Evolutionary conservation across 2,113 vertebrate genomes (phyloP), one percentile per base, ranked within the genome.

Genomic region (Sardina pilchardus): DNA sequence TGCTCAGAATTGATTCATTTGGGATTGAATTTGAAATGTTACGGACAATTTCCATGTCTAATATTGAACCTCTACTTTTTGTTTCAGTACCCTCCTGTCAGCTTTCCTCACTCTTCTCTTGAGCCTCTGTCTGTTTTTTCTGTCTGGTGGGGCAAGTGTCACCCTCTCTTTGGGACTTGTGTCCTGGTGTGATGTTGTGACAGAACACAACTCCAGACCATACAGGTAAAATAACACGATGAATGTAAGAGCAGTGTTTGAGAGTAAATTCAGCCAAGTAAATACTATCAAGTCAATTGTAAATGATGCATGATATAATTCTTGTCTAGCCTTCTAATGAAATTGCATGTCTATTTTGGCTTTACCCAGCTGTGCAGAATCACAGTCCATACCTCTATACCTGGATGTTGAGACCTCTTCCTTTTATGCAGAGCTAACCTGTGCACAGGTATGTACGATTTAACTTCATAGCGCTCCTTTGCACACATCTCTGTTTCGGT

Each of bases 141-240:
- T 96, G 63, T 95, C 95, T 6, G 94, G 93, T 63, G 95, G 94
- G 26, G 93, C 94, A 75, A 94, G 93, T 6, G 90, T 94, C 59
- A 93, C 94, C 88, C 81, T 96, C 85, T 95, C 92, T 44, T 90
- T 96, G 56, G 95, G 95, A 1, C 89, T 96, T 48, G 88, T 81
- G 80, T 95, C 94, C 84, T 96, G 95, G 95, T 96, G 95, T n/a
- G 88, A 94, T 89, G 94, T 92, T 0, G 92, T 96, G 71, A 95
- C 95, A 0, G 90, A 95, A 56, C 87, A 92, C 56, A 90, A 93
- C 90, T 91, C 87, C 0, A 88, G 88, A 24, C 90, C 93, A 0
- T 94, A 93, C 92, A 96, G 94, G 95, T 95, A 84, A 42, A 59
- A 14, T 50, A 2, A 21, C 44, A 26, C 19, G 9, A 47, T 1